Conservation (phyloP, 2,888 invertebrate genomes). For the Zygaena filipendulae region DNA sequence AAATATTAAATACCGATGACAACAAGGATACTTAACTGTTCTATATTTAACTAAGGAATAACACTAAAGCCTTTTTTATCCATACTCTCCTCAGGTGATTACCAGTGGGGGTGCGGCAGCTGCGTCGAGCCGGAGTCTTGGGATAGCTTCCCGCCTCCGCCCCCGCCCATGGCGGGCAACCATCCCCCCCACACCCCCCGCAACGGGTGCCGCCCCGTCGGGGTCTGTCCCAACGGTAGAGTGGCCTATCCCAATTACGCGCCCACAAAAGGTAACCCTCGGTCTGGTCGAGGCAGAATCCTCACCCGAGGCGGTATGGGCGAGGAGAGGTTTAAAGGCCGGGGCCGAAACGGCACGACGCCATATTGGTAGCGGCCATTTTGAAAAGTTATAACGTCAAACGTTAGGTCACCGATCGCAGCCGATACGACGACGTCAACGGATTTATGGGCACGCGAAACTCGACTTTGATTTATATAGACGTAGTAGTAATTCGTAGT, state of each 20-base stretch:
- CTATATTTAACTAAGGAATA: not conserved
- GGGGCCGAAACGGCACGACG: slow-evolving; percentile 43
- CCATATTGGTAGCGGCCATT: slow-evolving; percentile 45
- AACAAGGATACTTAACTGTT: too few relatives aligned
- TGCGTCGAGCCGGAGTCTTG: slow-evolving; percentile 45
- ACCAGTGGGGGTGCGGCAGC: slow-evolving; percentile 38
- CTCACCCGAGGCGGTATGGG: slow-evolving; percentile 46
- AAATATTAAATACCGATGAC: too few relatives aligned
- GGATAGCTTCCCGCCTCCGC: slow-evolving; percentile 40
- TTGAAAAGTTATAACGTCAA: not conserved
- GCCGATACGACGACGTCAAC: too few relatives aligned
- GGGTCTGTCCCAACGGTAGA: slow-evolving; percentile 35
- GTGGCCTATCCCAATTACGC: slow-evolving; percentile 32
- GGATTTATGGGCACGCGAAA: too few relatives aligned
- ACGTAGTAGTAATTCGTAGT: too few relatives aligned
- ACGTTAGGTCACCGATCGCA: too few relatives aligned
- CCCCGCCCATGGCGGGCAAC: slow-evolving; percentile 35
- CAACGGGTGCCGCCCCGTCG: slow-evolving; percentile 49
- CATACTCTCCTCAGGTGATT: slow-evolving; percentile 37
- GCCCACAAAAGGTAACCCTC: slow-evolving; percentile 30
- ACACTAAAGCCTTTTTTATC: not conserved
- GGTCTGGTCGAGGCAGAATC: slow-evolving; percentile 41
- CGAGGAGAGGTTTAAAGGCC: slow-evolving; percentile 51
- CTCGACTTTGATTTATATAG: too few relatives aligned
- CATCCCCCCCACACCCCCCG: slow-evolving; percentile 43